phyloP scores from a whole-genome alignment of 2,113 vertebrate genomes.

The Oryctolagus cuniculus region DNA sequence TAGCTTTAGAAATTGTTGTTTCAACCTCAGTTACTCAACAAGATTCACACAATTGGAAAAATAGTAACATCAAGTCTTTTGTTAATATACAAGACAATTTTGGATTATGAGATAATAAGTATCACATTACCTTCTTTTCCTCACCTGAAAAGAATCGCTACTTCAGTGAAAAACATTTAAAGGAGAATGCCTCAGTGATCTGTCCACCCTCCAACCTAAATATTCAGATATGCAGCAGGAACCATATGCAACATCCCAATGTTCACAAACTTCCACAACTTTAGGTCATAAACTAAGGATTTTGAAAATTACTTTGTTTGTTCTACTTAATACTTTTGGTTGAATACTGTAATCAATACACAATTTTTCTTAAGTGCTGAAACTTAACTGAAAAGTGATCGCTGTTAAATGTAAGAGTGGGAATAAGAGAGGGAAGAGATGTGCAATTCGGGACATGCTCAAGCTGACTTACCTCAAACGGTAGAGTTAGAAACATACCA shows the following conservation, averaged over 20 bases:
- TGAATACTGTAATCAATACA: too few species aligned
- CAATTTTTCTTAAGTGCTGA: too few species aligned
- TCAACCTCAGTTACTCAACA: slow-evolving; percentile 27
- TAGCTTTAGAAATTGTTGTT: not conserved
- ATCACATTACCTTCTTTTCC: not conserved
- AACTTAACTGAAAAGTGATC: too few species aligned
- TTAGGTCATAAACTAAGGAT: not conserved
- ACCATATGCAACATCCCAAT: not conserved
- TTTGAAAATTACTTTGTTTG: too few species aligned
- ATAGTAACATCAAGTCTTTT: not conserved
- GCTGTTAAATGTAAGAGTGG: too few species aligned
- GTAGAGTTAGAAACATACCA: too few species aligned
- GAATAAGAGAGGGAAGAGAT: too few species aligned
- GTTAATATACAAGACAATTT: not conserved
- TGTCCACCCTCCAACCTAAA: not conserved
- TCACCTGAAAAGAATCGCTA: not conserved
- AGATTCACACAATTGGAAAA: not conserved
- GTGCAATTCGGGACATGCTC: too few species aligned
- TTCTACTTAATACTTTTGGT: too few species aligned
- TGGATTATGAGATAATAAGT: not conserved
- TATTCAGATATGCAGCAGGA: not conserved
- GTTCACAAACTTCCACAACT: not conserved
- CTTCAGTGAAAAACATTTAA: not conserved
- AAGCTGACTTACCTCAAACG: too few species aligned
- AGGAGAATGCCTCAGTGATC: not conserved